Conservation (phyloP, 1,140 invertebrate genomes). For the Ephestia elutella region DNA sequence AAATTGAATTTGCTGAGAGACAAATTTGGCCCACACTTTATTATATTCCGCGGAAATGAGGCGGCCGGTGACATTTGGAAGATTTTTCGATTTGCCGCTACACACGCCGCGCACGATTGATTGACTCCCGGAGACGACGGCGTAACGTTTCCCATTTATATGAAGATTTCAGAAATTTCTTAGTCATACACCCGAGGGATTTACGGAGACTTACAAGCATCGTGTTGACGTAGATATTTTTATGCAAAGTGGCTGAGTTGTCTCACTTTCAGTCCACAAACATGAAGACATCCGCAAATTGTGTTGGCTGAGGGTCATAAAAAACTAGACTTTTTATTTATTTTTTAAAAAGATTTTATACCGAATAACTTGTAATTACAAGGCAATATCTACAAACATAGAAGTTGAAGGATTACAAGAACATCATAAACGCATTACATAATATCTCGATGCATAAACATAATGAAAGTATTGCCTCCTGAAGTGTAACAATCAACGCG, state of each 20-base stretch:
- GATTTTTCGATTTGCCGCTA: conserved; percentile 45
- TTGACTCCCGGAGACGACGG: conserved; percentile 34
- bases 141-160: conserved; percentile 43
- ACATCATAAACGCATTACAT: too few species aligned
- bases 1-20: neutral
- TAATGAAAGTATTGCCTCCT: neutral
- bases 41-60: neutral
- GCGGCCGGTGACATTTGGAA: conserved; percentile 28
- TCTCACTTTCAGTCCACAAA: too few species aligned
- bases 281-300: too few species aligned
- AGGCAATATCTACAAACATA: too few species aligned
- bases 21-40: neutral
- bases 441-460: too few species aligned
- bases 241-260: too few species aligned
- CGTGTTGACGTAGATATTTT: neutral
- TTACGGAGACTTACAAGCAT: neutral
- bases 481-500: neutral
- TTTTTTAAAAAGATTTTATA: too few species aligned
- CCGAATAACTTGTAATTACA: too few species aligned
- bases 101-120: conserved; percentile 37
- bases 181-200: neutral
- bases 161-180: conserved; percentile 36
- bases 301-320: too few species aligned
- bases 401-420: too few species aligned
- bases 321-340: too few species aligned